Base-by-base conservation (phyloP, 2,113 vertebrate species). In the Hepsetus odoe region DNA sequence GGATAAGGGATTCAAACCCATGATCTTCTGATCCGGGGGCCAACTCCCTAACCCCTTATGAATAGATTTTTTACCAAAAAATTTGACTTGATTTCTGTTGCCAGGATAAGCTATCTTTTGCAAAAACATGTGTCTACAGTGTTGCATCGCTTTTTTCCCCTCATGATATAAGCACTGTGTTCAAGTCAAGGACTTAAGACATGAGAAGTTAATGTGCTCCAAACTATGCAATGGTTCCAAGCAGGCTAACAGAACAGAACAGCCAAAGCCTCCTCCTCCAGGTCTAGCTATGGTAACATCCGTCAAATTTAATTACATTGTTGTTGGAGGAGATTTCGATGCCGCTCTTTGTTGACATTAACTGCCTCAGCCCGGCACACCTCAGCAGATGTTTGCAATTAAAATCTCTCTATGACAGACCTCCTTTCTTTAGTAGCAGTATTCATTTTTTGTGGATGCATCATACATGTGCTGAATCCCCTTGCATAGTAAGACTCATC, bases 331-430 rank as follows among this genome's bases (percentile, higher is more conserved):
- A 77, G 11, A 70, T 77, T 77, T 70, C n/a, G 26, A 49, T 28
- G 16, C n/a, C 28, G 64, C 53, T 76, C 62, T 49, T 49, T 69
- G 76, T 77, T 80, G 77, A 59, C 69, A 80, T 68, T 73, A 77
- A 42, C 46, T 18, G 53, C 30, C 62, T 32, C 12, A 30, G 61
- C 3, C 28, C 22, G 68, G 73, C 59, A 76, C 72, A 72, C 72
- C 81, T 80, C 51, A 73, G 32, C 82, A 83, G 68, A 80, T 80
- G 73, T 83, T 83, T 44, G 20, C 65, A 62, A 83, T 83, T 83
- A 77, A 76, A 72, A 61, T 77, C 40, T 72, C 65, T 68, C 66
- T 64, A 51, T 66, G 46, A 58, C 24, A 56, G 72, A 40, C 61
- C 68, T 61, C 68, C 44, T 55, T 46, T 62, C 32, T 53, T 56